phyloP scores from a whole-genome alignment of 2,888 invertebrate genomes.

The Leptinotarsa haldemani region DNA sequence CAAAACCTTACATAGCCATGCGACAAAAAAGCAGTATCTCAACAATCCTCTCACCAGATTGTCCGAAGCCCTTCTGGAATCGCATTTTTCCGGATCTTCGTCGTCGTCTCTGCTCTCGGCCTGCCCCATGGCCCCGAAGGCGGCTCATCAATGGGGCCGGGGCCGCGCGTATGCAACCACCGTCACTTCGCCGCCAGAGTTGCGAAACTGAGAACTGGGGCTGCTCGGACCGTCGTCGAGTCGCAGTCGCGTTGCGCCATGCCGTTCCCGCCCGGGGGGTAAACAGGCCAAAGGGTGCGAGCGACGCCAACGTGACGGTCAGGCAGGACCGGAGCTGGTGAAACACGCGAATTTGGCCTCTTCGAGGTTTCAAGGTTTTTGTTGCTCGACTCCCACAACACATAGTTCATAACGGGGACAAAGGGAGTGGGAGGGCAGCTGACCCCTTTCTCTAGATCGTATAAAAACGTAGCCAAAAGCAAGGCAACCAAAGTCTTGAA shows the following conservation, averaged over 20 bases:
- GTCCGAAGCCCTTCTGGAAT: conserved; percentile 67
- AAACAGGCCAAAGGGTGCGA: conserved; percentile 7
- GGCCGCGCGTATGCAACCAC: conserved; percentile 38
- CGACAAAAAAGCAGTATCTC: conserved; percentile 10
- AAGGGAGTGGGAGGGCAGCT: too few species aligned
- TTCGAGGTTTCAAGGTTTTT: too few species aligned
- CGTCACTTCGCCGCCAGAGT: conserved; percentile 33
- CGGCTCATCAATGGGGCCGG: conserved; percentile 69
- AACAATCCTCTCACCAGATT: conserved; percentile 68
- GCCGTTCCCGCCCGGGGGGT: conserved; percentile 10
- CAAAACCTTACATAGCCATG: not conserved
- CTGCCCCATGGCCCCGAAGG: conserved; percentile 70
- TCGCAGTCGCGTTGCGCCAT: not conserved
- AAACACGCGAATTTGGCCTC: not conserved
- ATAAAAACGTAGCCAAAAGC: too few species aligned
- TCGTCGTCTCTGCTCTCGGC: conserved; percentile 69
- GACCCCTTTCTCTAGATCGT: too few species aligned
- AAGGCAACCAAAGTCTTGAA: too few species aligned
- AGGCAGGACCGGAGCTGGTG: not conserved
- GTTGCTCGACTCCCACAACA: too few species aligned
- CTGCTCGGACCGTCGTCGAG: not conserved
- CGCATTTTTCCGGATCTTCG: conserved; percentile 68
- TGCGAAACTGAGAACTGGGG: conserved; percentile 28
- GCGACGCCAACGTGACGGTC: conserved; percentile 19
- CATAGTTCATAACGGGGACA: too few species aligned